Percentiles rank a stretch among this genome's conserved stretches.
phyloP scores from a whole-genome alignment of 2,888 invertebrate species.

The Osmoderma eremita region DNA sequence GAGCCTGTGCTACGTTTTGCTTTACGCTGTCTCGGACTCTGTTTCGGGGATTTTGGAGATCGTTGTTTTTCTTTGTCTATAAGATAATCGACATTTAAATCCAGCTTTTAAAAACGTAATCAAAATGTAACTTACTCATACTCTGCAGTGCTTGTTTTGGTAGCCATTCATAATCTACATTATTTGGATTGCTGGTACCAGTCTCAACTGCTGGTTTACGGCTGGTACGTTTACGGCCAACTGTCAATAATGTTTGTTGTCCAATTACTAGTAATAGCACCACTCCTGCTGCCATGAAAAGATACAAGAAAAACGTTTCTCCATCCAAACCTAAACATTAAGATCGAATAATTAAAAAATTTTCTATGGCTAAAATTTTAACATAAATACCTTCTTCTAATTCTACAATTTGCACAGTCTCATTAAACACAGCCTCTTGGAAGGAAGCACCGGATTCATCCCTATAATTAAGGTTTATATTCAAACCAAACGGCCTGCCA shows the following conservation, averaged over 20 bases:
- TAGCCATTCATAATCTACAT: conserved; percentile 98
- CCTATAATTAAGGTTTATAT: conserved; percentile 90
- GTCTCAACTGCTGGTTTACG: conserved; percentile 79
- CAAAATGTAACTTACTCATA: conserved; percentile 76
- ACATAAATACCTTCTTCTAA: conserved; percentile 80
- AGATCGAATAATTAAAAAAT: conserved; percentile 22
- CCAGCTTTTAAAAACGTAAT: neutral
- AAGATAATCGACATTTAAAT: conserved; percentile 46
- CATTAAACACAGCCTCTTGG: conserved; percentile 96
- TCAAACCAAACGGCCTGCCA: conserved; percentile 95
- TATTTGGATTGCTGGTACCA: conserved; percentile 87
- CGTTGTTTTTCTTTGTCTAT: conserved; percentile 66
- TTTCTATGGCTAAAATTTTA: neutral
- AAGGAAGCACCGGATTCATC: conserved; percentile 76
- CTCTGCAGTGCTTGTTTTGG: conserved; percentile 89
- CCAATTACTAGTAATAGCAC: conserved; percentile 88
- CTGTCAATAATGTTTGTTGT: conserved; percentile 86
- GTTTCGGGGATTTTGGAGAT: conserved; percentile 72
- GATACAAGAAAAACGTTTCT: conserved; percentile 98
- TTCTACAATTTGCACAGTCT: conserved; percentile 95
- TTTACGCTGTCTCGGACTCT: conserved; percentile 81
- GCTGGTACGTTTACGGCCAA: conserved; percentile 77
- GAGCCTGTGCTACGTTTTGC: conserved; percentile 79
- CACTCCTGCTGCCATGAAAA: conserved; percentile 90
- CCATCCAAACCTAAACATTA: conserved; percentile 79